Percentiles rank a stretch among this genome's conserved stretches.
Evolutionary conservation across 2,113 vertebrate species (phyloP).

Genomic region (Calidris pugnax): DNA sequence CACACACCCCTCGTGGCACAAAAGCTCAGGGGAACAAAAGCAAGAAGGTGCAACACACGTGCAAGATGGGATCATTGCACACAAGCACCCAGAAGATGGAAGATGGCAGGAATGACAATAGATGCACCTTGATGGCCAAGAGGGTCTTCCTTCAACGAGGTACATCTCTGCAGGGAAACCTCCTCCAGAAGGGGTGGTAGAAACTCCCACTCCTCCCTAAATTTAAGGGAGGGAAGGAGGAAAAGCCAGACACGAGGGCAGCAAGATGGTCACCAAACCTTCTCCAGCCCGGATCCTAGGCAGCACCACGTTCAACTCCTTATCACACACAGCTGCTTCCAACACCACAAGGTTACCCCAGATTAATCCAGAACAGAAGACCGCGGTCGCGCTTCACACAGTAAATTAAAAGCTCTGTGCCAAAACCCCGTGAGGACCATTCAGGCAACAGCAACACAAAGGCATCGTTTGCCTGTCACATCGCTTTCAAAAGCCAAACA

Average conservation of each 20-base stretch:
- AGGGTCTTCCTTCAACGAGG: background rate
- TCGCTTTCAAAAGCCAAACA: background rate
- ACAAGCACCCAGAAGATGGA: background rate
- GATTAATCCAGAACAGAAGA: background rate
- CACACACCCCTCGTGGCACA: fast-evolving
- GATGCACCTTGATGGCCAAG: background rate
- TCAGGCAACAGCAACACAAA: background rate
- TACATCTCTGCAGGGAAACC: background rate
- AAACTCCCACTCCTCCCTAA: background rate
- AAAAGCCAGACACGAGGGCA: background rate
- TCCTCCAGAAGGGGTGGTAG: background rate
- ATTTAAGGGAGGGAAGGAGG: background rate
- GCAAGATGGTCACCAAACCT: background rate
- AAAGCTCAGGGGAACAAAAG: background rate
- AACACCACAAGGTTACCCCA: background rate
- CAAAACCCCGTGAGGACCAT: background rate
- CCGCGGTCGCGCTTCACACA: fast-evolving
- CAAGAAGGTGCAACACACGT: background rate
- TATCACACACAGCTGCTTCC: background rate
- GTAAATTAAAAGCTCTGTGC: background rate
- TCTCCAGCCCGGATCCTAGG: background rate
- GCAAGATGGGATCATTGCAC: fast-evolving
- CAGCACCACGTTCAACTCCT: background rate
- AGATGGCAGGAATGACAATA: background rate
- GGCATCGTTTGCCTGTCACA: background rate